Conservation (phyloP, 2,888 invertebrate genomes). For the Xylocampa areola region DNA sequence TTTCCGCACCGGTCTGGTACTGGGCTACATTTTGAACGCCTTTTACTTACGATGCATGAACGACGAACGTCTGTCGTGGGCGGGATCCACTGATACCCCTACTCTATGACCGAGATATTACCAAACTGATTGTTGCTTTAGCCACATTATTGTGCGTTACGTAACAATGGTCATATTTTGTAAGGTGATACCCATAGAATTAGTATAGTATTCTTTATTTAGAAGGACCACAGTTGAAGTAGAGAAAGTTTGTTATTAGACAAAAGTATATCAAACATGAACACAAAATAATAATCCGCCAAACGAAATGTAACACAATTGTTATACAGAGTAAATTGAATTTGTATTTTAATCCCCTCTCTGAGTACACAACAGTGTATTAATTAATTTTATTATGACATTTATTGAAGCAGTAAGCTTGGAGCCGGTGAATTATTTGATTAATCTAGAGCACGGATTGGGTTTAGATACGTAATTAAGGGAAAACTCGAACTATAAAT, state of each 20-base stretch:
- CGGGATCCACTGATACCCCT: slow-evolving; percentile 68
- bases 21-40: slow-evolving; percentile 48
- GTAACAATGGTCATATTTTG: slow-evolving; percentile 32
- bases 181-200: slow-evolving; percentile 18
- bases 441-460: slow-evolving; percentile 57
- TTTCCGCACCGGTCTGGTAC: slow-evolving; percentile 73
- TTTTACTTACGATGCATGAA: slow-evolving; percentile 63
- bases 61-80: slow-evolving; percentile 62
- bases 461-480: slow-evolving; percentile 58
- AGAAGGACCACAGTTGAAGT: slow-evolving; percentile 15
- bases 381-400: slow-evolving; percentile 68
- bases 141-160: slow-evolving; percentile 44
- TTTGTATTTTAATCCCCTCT: slow-evolving; percentile 50
- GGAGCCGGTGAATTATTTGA: slow-evolving; percentile 59
- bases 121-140: slow-evolving; percentile 52
- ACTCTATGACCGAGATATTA: slow-evolving; percentile 48
- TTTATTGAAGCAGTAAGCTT: slow-evolving; percentile 64
- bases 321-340: slow-evolving; percentile 37
- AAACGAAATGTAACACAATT: slow-evolving; percentile 31
- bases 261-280: slow-evolving; percentile 14
- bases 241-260: slow-evolving; percentile 2
- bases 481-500: slow-evolving; percentile 58
- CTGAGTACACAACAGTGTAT: slow-evolving; percentile 51
- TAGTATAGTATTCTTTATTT: slow-evolving; percentile 18
- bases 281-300: slow-evolving; percentile 12